A percentile compares a stretch with the other conserved stretches of the same genome.
phyloP scores from a whole-genome alignment of 53 echinoderm and acorn worm genomes.

The Paelopatides confundens region DNA sequence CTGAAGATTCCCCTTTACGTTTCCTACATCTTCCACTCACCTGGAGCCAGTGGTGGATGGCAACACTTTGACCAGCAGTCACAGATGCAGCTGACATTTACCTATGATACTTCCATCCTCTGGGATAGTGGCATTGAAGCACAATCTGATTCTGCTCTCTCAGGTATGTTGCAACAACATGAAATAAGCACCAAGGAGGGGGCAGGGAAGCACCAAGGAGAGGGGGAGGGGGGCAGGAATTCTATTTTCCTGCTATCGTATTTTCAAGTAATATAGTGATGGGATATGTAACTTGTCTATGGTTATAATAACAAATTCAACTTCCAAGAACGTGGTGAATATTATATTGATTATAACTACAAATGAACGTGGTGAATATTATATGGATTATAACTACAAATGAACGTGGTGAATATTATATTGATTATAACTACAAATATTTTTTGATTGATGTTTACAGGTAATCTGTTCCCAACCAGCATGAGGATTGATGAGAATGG shows the following conservation, averaged over 20 bases:
- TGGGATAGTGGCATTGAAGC: slow-evolving; percentile 99
- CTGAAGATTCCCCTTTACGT: slow-evolving; percentile 92
- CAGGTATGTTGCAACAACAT: too few relatives aligned
- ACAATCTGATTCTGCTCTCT: slow-evolving; percentile 71
- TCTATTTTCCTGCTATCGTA: too few relatives aligned
- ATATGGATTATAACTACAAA: too few relatives aligned
- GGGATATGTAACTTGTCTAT: too few relatives aligned
- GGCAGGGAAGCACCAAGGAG: neutral
- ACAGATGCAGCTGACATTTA: slow-evolving; percentile 93
- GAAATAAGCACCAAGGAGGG: too few relatives aligned
- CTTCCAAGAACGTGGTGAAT: too few relatives aligned
- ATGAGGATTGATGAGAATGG: slow-evolving; percentile 98
- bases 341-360: too few relatives aligned
- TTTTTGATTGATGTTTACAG: slow-evolving; percentile 49
- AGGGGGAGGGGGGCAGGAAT: neutral
- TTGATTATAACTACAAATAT: too few relatives aligned
- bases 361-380: too few relatives aligned
- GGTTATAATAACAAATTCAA: too few relatives aligned
- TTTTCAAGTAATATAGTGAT: too few relatives aligned
- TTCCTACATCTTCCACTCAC: slow-evolving; percentile 98
- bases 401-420: too few relatives aligned
- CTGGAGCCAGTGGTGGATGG: slow-evolving; percentile 94
- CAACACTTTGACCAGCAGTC: slow-evolving; percentile 99
- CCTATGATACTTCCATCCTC: slow-evolving; percentile 97
- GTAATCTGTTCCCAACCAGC: slow-evolving; percentile 98